Base-by-base conservation (phyloP, 2,797 vertebrate species). In the Lycodopsis pacificus region DNA sequence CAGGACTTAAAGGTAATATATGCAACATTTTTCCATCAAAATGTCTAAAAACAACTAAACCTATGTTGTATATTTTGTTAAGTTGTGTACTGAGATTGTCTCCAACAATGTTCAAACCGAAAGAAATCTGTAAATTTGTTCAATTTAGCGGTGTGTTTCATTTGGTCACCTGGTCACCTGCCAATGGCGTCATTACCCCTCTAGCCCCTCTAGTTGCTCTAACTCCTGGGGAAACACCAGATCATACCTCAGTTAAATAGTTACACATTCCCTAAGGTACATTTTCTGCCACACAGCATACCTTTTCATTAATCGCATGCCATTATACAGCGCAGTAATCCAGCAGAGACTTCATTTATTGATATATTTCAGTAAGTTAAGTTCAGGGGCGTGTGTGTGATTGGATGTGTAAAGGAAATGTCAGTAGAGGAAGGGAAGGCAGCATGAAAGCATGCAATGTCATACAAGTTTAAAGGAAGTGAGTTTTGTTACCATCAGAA, bases 381-480 rank as follows among this genome's bases (percentile, higher is more conserved):
- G 10, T 40, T 40, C 4, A 40, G 40, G 9, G 38, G 38, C 38
- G 10, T 12, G 38, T 11, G 38, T 40, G 10, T 40, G 38, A 40
- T 40, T 40, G 38, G 40, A 40, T 40, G 36, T 38, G 36, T 38
- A 38, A 38, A 38, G 40, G 11, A 56, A 44, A 20, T 51, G 11
- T 56, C n/a, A 49, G 15, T 58, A 22, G 25, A 34, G 17, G 27
- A 20, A 44, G 19, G 11, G 14, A 54, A 75, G 53, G 65, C 10
- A 2, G n/a, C 36, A 19, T 46, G 27, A 53, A n/a, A 20, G 20
- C 30, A 4, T 51, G 34, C 30, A 75, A 4, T 44, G 42, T 15
- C 42, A 76, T 73, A 14, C 71, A 44, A 57, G 71, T 49, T 57
- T 79, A 75, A 53, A 62, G 72, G 66, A 71, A 71, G 68, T 65